Evolutionary conservation across 2,888 invertebrate species (phyloP), one percentile per base, ranked within the genome.

Genomic region (Meiosimyza decipiens): DNA sequence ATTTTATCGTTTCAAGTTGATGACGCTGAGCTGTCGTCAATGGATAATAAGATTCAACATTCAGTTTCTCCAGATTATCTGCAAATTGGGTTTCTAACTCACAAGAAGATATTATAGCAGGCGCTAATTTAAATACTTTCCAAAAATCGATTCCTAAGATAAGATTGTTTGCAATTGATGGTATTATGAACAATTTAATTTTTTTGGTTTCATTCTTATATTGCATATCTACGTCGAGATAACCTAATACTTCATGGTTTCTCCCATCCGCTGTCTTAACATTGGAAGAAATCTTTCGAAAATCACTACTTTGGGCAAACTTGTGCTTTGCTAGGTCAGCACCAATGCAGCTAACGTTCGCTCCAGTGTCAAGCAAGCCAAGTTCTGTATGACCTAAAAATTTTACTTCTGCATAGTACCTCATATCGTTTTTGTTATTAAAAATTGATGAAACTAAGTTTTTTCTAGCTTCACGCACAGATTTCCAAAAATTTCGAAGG

Each of bases 151-250:
- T n/a, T n/a, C n/a, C 6, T 60, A 69, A 66, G 22, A 70, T 65
- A 2, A 73, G 22, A 2, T 52, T n/a, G 54, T 70, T 69, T 12
- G 51, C 6, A 15, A 73, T 16, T 12, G 68, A 57, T 12, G 72
- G 72, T 6, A 73, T 55, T 18, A 69, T 52, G 15, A 70, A 65
- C 7, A 73, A 13, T 6, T 70, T 40, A 2, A 73, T 4, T 11
- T 18, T 18, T 13, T 40, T 5, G 3, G 4, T n/a, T 40, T 15
- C 12, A n/a, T 60, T 15, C 33, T 54, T 69, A 59, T 57, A 73
- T 22, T 13, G 52, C 2, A 70, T 18, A 22, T 69, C 70, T 12
- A 54, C 54, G 22, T 65, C 60, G 15, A 69, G 6, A 18, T 40
- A 47, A 22, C 64, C 64, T 51, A 28, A 1, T 2, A 50, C 50